Conservation (phyloP, 92 coral and sea anemone genomes). For the Palythoa heliodiscus region DNA sequence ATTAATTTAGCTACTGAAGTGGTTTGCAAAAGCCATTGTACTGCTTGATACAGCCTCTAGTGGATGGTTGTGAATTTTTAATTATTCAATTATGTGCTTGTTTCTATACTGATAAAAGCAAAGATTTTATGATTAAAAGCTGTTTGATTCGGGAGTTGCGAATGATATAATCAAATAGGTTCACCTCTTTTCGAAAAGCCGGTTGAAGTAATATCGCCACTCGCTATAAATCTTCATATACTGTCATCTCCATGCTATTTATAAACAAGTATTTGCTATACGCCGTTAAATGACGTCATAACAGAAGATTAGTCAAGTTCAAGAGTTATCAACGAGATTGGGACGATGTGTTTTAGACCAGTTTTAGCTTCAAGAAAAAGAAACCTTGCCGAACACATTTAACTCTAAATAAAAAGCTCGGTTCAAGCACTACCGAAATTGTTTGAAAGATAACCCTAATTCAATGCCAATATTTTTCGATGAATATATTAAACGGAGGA, state of each 20-base stretch:
- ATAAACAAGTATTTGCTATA: background rate
- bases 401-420: too few species aligned
- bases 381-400: too few species aligned
- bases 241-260: background rate
- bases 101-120: background rate
- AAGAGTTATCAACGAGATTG: background rate
- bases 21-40: background rate
- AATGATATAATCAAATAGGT: background rate
- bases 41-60: background rate
- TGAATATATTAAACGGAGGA: too few species aligned
- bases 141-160: background rate
- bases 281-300: background rate
- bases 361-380: background rate
- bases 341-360: background rate
- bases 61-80: background rate
- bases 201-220: conserved; percentile 12
- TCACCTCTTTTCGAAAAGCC: conserved; percentile 20
- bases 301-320: background rate
- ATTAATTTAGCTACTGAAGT: background rate
- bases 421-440: too few species aligned
- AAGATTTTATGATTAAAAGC: background rate
- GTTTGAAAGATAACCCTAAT: too few species aligned
- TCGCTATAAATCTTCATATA: background rate
- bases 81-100: background rate
- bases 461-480: too few species aligned